phyloP scores from a whole-genome alignment of 1,140 invertebrate species.

The Drosophila nigrodunni region DNA sequence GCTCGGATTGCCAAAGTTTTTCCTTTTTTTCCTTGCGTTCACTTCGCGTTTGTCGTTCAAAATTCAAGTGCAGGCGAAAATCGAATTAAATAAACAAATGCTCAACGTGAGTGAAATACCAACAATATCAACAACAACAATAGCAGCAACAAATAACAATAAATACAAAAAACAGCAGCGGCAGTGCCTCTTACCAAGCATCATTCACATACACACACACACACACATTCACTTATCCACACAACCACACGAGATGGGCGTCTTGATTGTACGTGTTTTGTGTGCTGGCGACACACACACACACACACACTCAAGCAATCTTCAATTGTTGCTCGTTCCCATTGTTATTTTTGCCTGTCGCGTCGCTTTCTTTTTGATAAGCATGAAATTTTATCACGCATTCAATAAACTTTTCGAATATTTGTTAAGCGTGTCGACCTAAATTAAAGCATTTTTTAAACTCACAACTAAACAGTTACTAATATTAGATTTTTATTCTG shows the following conservation, averaged over 20 bases:
- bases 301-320: conserved; percentile 28
- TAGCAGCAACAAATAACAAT: conserved; percentile 34
- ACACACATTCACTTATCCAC: conserved; percentile 10
- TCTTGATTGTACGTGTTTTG: conserved; percentile 52
- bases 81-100: conserved; percentile 84
- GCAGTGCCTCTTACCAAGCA: not conserved
- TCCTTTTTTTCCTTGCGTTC: conserved; percentile 6
- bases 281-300: conserved; percentile 14
- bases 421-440: conserved; percentile 45
- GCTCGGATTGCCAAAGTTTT: conserved; percentile 11
- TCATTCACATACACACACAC: conserved; percentile 3
- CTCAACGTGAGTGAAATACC: conserved; percentile 76
- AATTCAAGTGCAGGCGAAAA: conserved; percentile 61
- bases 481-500: conserved; percentile 19
- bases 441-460: conserved; percentile 42
- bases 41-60: conserved; percentile 42
- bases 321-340: conserved; percentile 50
- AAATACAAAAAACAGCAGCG: conserved; percentile 35
- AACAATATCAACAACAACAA: conserved; percentile 33
- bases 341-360: conserved; percentile 41
- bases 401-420: conserved; percentile 71
- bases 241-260: conserved; percentile 41
- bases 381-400: conserved; percentile 69
- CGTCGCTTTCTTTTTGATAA: conserved; percentile 47
- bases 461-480: too few relatives aligned